These are phyloP conservation scores for Tragulus kanchil DNA, from an alignment of 2,113 vertebrate species.

Conservation along the genomic window DNA sequence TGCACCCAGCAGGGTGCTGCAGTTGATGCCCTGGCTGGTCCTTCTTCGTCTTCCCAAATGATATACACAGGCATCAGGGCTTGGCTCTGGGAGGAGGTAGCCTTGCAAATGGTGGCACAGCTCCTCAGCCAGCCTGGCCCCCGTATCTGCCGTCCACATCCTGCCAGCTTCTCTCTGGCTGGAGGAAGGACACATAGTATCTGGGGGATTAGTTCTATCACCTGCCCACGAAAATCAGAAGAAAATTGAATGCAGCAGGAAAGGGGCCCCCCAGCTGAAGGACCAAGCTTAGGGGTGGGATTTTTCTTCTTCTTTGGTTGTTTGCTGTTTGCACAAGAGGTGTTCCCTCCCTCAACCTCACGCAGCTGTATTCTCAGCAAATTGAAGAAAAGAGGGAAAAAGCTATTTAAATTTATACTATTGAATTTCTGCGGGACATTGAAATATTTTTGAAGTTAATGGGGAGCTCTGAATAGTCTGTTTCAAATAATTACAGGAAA, in stretches of 20 bases:
- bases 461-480: constrained; percentile 80
- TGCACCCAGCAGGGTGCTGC: neutral
- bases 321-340: constrained; percentile 61
- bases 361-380: constrained; percentile 84
- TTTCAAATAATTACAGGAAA: constrained; percentile 86
- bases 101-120: neutral
- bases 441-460: constrained; percentile 84
- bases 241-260: neutral
- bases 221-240: neutral
- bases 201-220: neutral
- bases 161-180: neutral
- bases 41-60: neutral
- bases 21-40: neutral
- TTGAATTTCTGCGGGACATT: constrained; percentile 85
- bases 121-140: no score
- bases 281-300: neutral
- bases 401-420: constrained; percentile 85
- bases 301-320: neutral
- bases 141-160: neutral
- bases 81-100: neutral
- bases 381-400: constrained; percentile 71
- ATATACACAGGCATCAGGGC: neutral
- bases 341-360: constrained; percentile 73
- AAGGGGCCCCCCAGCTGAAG: neutral
- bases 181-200: neutral